Evolutionary conservation across 2,888 invertebrate species (phyloP).

Genomic region (Pammene aurita): DNA sequence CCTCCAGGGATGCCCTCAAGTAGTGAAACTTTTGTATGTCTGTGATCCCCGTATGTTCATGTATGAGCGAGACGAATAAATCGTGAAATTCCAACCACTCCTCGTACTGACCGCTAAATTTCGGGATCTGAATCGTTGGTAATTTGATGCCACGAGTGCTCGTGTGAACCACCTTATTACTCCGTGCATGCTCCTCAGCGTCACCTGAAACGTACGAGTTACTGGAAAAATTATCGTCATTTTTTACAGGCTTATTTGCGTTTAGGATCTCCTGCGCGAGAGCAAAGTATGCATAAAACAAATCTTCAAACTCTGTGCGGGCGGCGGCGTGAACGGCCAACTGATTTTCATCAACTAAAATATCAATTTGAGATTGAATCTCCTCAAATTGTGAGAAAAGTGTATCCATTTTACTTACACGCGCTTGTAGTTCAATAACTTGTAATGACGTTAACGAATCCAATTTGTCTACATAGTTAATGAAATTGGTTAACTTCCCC

Average conservation of each 20-base stretch:
- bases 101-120: conserved; percentile 36
- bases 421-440: background rate
- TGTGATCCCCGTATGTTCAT: too few species aligned
- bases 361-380: conserved; percentile 4
- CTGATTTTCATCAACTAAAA: background rate
- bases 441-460: background rate
- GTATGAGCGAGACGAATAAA: too few species aligned
- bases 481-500: conserved; percentile 1
- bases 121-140: conserved; percentile 15
- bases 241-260: conserved; percentile 16
- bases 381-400: background rate
- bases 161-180: conserved; percentile 3
- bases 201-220: conserved; percentile 27
- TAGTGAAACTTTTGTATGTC: conserved; percentile 41
- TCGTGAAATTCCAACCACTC: conserved; percentile 38
- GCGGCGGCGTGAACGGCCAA: background rate
- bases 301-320: conserved; percentile 10
- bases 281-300: conserved; percentile 1
- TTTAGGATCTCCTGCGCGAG: conserved; percentile 22
- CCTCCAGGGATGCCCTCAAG: conserved; percentile 36
- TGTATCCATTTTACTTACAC: too few species aligned
- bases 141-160: conserved; percentile 28
- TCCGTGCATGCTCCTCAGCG: background rate
- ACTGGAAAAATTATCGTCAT: conserved; percentile 11
- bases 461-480: conserved; percentile 7